phyloP scores from a whole-genome alignment of 2,888 invertebrate genomes.

The Cheiracanthium punctorium region DNA sequence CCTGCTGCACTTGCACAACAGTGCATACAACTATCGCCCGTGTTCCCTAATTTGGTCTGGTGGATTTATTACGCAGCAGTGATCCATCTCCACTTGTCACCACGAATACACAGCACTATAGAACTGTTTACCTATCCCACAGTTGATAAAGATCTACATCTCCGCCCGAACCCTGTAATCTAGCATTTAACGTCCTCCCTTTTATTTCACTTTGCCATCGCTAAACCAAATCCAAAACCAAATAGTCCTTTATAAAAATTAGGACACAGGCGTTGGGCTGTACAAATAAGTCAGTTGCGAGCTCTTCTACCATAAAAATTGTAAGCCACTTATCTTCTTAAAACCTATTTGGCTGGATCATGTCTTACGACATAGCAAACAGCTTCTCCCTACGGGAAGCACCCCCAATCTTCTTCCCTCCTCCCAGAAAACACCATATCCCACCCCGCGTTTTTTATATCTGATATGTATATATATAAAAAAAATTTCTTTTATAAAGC shows the following conservation, averaged over 20 bases:
- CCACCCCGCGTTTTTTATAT: neutral
- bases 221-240: neutral
- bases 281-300: conserved; percentile 10
- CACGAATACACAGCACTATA: too few relatives aligned
- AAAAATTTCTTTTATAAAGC: neutral
- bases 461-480: neutral
- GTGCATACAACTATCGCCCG: too few relatives aligned
- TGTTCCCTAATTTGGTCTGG: too few relatives aligned
- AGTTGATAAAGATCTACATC: too few relatives aligned
- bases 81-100: too few relatives aligned
- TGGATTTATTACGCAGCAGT: too few relatives aligned
- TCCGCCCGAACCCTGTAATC: neutral
- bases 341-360: conserved; percentile 6
- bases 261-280: neutral
- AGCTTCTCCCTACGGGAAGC: neutral
- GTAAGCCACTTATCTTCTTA: conserved; percentile 18
- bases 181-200: neutral
- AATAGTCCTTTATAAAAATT: neutral
- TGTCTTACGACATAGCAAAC: conserved; percentile 21
- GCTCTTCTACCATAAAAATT: neutral
- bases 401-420: too few relatives aligned
- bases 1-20: too few relatives aligned
- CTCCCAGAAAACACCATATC: neutral
- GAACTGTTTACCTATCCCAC: too few relatives aligned
- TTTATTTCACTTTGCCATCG: neutral